phyloP scores from a whole-genome alignment of 2,888 invertebrate species.

The Pammene aurita region DNA sequence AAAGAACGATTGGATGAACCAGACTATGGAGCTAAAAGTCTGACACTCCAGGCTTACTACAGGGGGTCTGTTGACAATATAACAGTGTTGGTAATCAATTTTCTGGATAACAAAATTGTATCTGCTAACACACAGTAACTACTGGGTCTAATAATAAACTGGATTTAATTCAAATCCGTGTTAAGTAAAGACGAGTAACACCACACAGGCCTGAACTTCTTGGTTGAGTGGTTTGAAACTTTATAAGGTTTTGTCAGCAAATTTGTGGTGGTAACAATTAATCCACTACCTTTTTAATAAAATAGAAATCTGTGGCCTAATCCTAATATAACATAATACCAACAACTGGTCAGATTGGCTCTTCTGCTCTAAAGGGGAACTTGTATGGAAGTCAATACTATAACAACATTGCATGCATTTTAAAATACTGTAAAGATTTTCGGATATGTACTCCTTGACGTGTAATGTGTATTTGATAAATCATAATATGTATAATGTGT shows the following conservation, averaged over 20 bases:
- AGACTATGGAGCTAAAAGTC: slow-evolving; percentile 95
- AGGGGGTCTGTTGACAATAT: slow-evolving; percentile 98
- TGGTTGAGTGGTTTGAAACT: neutral
- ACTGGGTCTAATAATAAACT: slow-evolving; percentile 3
- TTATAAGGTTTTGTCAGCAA: neutral
- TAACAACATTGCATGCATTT: slow-evolving; percentile 24
- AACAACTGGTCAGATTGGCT: neutral
- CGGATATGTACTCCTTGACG: slow-evolving; percentile 13
- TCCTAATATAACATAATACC: too few relatives aligned
- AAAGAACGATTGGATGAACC: slow-evolving; percentile 93
- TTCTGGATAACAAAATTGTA: slow-evolving; percentile 81
- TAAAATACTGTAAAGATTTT: slow-evolving; percentile 19
- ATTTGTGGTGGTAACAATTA: neutral
- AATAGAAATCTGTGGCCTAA: slow-evolving; percentile 15
- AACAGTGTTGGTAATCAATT: slow-evolving; percentile 95
- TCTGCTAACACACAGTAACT: slow-evolving; percentile 55
- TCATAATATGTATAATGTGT: slow-evolving; percentile 20
- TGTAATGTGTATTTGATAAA: slow-evolving; percentile 9
- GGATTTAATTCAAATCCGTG: neutral
- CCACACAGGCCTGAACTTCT: neutral
- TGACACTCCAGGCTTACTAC: slow-evolving; percentile 95
- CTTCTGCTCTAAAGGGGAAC: neutral
- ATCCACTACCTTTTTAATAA: neutral
- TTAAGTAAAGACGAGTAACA: neutral
- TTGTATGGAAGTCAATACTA: neutral